Conservation (phyloP, 2,113 vertebrate species). For the Cryptomyrus ogoouensis region DNA sequence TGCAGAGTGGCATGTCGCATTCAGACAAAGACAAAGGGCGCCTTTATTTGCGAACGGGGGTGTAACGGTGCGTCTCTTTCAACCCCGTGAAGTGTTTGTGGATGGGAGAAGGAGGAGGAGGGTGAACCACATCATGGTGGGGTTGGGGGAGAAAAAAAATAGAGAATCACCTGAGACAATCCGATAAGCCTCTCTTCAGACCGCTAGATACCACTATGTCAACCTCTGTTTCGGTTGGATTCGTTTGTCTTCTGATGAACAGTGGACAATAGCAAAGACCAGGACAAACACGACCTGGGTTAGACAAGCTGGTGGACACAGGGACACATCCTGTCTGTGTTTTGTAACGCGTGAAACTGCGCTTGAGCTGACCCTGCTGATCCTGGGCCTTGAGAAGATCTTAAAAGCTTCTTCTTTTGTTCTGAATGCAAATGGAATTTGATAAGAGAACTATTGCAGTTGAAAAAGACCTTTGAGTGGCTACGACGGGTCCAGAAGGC, state of each 20-base stretch:
- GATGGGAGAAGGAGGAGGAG: conserved; percentile 18
- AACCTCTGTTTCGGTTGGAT: not conserved
- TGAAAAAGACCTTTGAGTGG: not conserved
- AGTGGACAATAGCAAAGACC: not conserved
- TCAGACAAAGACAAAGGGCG: conserved; percentile 22
- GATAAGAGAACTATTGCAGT: not conserved
- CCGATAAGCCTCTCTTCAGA: not conserved
- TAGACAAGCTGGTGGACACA: not conserved
- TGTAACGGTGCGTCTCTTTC: conserved; percentile 35
- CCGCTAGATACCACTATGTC: not conserved
- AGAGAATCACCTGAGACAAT: not conserved
- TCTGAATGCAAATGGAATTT: not conserved
- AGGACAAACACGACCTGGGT: not conserved
- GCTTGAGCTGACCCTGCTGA: not conserved
- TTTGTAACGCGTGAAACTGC: not conserved
- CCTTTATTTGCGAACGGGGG: not conserved
- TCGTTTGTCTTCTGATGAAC: not conserved
- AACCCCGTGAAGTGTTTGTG: conserved; percentile 49
- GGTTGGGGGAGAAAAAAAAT: not conserved
- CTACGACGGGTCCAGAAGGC: not conserved
- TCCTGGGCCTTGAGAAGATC: not conserved
- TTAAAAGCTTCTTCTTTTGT: not conserved
- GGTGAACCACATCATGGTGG: not conserved
- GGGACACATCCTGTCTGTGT: not conserved
- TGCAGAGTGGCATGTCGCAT: conserved; percentile 15